Evolutionary conservation across 92 coral and sea anemone species (phyloP).

Genomic region (Pocillopora meandrina): DNA sequence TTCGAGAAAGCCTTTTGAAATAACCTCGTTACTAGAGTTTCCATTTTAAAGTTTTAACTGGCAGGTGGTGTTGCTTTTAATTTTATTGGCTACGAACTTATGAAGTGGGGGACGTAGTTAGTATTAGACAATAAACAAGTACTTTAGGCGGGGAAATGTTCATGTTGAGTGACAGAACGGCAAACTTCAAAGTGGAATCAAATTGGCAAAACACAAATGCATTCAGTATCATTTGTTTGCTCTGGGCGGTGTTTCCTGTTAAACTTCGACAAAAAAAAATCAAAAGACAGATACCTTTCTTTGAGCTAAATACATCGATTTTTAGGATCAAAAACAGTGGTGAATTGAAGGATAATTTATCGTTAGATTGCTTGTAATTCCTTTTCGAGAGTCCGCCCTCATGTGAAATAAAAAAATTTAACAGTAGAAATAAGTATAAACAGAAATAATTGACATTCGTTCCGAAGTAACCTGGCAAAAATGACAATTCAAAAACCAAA

Average conservation of each 20-base stretch:
- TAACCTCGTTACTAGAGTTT: background rate
- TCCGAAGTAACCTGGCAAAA: too few relatives aligned
- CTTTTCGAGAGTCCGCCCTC: too few relatives aligned
- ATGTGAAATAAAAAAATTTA: too few relatives aligned
- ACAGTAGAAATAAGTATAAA: too few relatives aligned
- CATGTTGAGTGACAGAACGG: constrained; percentile 4
- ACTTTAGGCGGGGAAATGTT: background rate
- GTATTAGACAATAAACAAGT: constrained; percentile 1
- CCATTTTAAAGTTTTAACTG: background rate
- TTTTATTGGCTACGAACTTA: constrained; percentile 1
- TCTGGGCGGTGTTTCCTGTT: background rate
- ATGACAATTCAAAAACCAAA: too few relatives aligned
- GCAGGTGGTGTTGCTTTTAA: background rate
- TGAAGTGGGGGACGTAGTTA: background rate
- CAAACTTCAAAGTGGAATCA: constrained; percentile 1
- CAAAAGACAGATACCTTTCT: background rate
- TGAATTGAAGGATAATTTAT: too few relatives aligned
- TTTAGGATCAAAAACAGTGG: too few relatives aligned
- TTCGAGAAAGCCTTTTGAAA: too few relatives aligned
- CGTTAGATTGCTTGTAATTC: too few relatives aligned
- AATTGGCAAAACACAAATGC: background rate
- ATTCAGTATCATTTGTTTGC: background rate
- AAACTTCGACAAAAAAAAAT: background rate
- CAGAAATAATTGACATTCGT: too few relatives aligned
- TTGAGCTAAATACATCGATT: background rate